These are phyloP conservation scores for Popillia japonica DNA, from an alignment of 1,140 invertebrate genomes.

Conservation along the genomic window DNA sequence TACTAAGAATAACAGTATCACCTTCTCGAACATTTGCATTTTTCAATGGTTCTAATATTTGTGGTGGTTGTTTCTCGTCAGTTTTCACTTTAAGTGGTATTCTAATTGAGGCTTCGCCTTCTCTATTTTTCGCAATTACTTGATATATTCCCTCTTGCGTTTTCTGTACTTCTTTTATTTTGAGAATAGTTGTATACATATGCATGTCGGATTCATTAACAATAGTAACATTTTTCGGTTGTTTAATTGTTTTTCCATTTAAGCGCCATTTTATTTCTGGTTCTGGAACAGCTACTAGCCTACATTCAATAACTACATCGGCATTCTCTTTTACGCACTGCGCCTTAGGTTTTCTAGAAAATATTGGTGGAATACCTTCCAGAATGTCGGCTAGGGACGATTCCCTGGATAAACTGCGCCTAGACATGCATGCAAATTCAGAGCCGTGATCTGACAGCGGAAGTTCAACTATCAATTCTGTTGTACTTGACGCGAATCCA, in stretches of 20 bases:
- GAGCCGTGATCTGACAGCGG: conserved; percentile 89
- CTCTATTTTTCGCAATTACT: conserved; percentile 85
- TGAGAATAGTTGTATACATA: conserved; percentile 84
- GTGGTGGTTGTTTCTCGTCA: conserved; percentile 77
- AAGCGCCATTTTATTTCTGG: conserved; percentile 87
- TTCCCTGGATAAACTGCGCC: conserved; percentile 85
- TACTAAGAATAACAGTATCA: conserved; percentile 76
- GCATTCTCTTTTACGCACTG: conserved; percentile 83
- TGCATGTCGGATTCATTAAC: conserved; percentile 86
- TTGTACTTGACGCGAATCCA: conserved; percentile 91
- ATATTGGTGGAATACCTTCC: conserved; percentile 93
- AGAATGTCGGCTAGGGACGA: conserved; percentile 90
- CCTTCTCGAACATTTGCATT: conserved; percentile 79
- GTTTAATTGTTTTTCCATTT: conserved; percentile 76
- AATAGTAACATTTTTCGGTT: conserved; percentile 73
- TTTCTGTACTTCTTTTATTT: conserved; percentile 79
- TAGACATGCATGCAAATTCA: conserved; percentile 76
- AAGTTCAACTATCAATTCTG: conserved; percentile 87
- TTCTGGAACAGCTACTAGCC: conserved; percentile 88
- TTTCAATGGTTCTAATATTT: conserved; percentile 81
- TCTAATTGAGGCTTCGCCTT: conserved; percentile 85
- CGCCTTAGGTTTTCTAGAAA: conserved; percentile 85
- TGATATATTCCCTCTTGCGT: conserved; percentile 88
- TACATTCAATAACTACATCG: conserved; percentile 82
- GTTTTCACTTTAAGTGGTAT: conserved; percentile 85